These are phyloP conservation scores for Nomia melanderi DNA, from an alignment of 1,140 invertebrate species.

Conservation along the genomic window DNA sequence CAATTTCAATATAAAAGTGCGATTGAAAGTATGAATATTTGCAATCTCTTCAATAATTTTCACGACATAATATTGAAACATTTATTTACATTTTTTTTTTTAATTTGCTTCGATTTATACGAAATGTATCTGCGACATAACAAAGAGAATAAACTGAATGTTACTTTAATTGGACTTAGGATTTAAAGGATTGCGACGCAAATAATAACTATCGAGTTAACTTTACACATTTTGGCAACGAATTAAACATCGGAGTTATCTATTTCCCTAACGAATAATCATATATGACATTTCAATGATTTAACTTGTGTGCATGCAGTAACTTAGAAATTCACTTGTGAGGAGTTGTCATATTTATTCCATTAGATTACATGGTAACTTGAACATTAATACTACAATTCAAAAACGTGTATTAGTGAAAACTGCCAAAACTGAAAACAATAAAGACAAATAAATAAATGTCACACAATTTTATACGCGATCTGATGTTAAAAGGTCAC, in stretches of 20 bases:
- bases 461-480: too few relatives aligned
- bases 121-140: not conserved
- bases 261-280: too few relatives aligned
- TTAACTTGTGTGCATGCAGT: not conserved
- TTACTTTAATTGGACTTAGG: not conserved
- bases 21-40: not conserved
- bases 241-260: not conserved
- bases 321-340: too few relatives aligned
- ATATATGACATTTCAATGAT: not conserved
- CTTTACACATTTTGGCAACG: not conserved
- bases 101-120: not conserved
- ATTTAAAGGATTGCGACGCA: too few relatives aligned
- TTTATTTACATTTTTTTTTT: too few relatives aligned
- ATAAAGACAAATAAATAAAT: too few relatives aligned
- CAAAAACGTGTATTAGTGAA: too few relatives aligned
- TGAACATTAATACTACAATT: too few relatives aligned
- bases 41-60: not conserved
- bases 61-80: not conserved
- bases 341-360: too few relatives aligned
- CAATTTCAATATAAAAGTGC: conserved; percentile 3
- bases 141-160: not conserved
- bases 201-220: not conserved
- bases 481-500: too few relatives aligned
- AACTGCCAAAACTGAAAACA: too few relatives aligned
- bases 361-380: too few relatives aligned